Evolutionary conservation across 2,888 invertebrate species (phyloP).

Genomic region (Hirtodrosophila cameraria): DNA sequence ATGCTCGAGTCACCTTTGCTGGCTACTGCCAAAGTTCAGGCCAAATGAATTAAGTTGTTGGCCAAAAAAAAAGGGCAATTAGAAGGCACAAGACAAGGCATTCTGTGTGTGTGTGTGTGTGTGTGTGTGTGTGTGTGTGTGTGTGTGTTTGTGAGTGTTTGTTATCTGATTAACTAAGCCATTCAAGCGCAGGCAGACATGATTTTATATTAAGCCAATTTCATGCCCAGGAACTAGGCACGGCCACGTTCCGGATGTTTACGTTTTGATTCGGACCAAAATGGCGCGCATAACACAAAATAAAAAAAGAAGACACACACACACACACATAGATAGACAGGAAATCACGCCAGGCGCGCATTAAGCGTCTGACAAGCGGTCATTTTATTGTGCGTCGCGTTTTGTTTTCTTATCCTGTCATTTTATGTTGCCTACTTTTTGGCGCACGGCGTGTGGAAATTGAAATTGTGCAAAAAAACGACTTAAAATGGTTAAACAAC

Average conservation of each 20-base stretch:
- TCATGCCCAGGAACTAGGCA: constrained; percentile 63
- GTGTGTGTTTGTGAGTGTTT: constrained; percentile 24
- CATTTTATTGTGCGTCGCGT: constrained; percentile 50
- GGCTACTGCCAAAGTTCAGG: constrained; percentile 19
- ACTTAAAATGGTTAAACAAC: constrained; percentile 20
- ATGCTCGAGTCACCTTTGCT: constrained; percentile 41
- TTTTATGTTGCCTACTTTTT: constrained; percentile 28
- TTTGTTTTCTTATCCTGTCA: constrained; percentile 13
- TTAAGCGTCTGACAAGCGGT: constrained; percentile 62
- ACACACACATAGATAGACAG: constrained; percentile 4
- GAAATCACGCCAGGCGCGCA: constrained; percentile 75
- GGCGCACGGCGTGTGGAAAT: constrained; percentile 13
- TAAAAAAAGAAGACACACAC: constrained; percentile 6
- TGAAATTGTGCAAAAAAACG: background rate
- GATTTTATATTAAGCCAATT: constrained; percentile 68
- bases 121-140: constrained; percentile 27
- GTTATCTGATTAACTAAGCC: constrained; percentile 72
- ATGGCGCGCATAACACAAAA: constrained; percentile 29
- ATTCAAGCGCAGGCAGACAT: constrained; percentile 64
- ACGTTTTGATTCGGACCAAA: constrained; percentile 61
- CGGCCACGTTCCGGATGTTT: constrained; percentile 69
- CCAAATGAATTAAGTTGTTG: constrained; percentile 71
- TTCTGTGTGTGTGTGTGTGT: constrained; percentile 1
- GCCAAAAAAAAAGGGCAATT: constrained; percentile 53
- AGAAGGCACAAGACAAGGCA: constrained; percentile 36